A percentile compares a stretch with the other conserved stretches of the same genome.
phyloP scores from a whole-genome alignment of 2,113 vertebrate genomes.

The Austrofundulus limnaeus region DNA sequence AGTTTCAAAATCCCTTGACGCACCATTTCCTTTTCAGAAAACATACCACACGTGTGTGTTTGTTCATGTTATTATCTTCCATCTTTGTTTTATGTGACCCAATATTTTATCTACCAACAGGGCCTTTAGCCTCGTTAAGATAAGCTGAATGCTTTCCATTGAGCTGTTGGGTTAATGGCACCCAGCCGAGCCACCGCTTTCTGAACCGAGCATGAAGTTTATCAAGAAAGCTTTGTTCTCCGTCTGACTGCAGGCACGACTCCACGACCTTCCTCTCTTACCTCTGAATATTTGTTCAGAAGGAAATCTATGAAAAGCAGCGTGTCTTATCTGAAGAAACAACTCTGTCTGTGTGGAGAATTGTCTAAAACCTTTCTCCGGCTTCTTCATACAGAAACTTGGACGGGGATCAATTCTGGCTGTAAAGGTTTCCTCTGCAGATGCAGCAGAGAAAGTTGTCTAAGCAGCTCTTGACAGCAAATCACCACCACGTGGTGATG shows the following conservation, averaged over 20 bases:
- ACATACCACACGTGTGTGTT: neutral
- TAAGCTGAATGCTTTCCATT: slow-evolving; percentile 8
- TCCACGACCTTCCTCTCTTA: slow-evolving; percentile 50
- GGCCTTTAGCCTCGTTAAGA: neutral
- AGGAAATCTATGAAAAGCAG: slow-evolving; percentile 45
- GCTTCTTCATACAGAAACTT: neutral
- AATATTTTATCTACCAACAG: neutral
- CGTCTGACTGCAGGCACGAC: slow-evolving; percentile 4
- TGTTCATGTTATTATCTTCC: neutral
- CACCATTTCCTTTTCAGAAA: slow-evolving; percentile 8
- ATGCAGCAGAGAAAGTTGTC: slow-evolving; percentile 2
- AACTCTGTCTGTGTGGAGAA: neutral
- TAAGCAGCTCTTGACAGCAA: slow-evolving; percentile 5
- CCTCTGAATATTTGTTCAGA: slow-evolving; percentile 7
- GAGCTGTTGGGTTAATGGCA: slow-evolving; percentile 10
- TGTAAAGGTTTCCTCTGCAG: neutral
- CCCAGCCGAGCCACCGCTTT: slow-evolving; percentile 11
- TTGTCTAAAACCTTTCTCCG: neutral
- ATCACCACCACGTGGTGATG: slow-evolving; percentile 27
- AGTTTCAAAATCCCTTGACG: slow-evolving; percentile 1
- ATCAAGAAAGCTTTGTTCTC: slow-evolving; percentile 53
- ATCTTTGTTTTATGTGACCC: too few relatives aligned
- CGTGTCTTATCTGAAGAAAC: slow-evolving; percentile 1
- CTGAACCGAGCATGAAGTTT: slow-evolving; percentile 10
- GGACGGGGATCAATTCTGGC: neutral